Base-by-base conservation (phyloP, 2,888 invertebrate genomes). In the Trachelus troglodyta region DNA sequence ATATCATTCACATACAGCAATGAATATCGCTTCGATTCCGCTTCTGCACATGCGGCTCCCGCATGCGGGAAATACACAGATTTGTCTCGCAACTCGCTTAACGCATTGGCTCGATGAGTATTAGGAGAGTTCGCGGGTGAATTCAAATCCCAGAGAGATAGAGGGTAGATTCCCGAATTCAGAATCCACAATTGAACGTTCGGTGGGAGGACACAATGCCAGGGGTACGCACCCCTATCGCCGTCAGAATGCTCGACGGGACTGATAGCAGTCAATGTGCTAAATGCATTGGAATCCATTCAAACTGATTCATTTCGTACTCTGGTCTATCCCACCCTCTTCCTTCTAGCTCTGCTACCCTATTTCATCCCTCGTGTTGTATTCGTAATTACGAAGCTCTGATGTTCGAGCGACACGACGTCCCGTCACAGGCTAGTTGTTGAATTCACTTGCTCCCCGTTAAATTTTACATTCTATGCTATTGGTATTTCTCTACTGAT, bases 221-320 rank as follows among this genome's bases (percentile, higher is more conserved):
- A 23, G 33, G 71, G 82, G 83, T 81, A 83, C 85, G 83, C 84
- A 84, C 86, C 86, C 87, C 83, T 88, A 90, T 89, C 86, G 83
- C 83, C 83, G 86, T 84, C 87, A 83, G 83, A 82, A 81, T 83
- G 78, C 82, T 81, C 85, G 83, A 86, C 85, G 86, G 84, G 84
- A 84, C 83, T 84, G 87, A 88, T 88, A 88, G 85, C 84, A 83
- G 86, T 86, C 85, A 85, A 87, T 87, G 85, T 82, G 85, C 85
- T 85, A 85, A 89, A 87, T 85, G 83, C 86, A 84, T 86, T 81
- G 85, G 85, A 85, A 88, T 87, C 84, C 82, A 88, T 86, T 88
- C 83, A 73, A 76, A 76, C 35, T 83, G 82, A 79, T 77, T 82
- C 82, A 81, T 85, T 79, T 81, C 79, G 23, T 74, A 75, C 77